These are phyloP conservation scores for Bos indicus DNA, from an alignment of 2,113 vertebrate genomes.

Conservation along the genomic window DNA sequence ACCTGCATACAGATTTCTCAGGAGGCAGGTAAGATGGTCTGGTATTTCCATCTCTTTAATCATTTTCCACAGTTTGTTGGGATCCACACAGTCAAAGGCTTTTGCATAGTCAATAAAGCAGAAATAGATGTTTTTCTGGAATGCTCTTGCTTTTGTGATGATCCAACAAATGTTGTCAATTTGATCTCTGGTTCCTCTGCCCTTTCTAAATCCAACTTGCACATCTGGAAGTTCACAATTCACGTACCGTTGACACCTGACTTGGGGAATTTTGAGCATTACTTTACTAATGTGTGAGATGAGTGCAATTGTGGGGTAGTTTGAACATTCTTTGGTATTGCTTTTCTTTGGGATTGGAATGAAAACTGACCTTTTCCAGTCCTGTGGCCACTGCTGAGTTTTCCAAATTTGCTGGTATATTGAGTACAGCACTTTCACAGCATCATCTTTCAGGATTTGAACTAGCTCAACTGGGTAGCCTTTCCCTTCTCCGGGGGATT, in stretches of 20 bases:
- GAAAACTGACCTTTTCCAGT: not conserved
- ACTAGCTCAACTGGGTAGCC: not conserved
- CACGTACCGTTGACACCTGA: not conserved
- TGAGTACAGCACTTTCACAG: not conserved
- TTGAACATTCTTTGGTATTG: not conserved
- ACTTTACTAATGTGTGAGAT: not conserved
- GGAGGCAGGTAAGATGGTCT: not conserved
- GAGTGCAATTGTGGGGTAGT: not conserved
- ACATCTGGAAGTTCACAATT: not conserved
- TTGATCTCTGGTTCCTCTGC: not conserved
- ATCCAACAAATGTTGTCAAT: not conserved
- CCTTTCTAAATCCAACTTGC: not conserved
- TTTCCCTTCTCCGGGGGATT: not conserved
- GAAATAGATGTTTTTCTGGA: not conserved
- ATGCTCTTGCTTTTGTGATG: rapidly evolving
- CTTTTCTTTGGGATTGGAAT: not conserved
- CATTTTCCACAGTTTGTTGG: not conserved
- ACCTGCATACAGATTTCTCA: not conserved
- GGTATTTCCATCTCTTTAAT: not conserved
- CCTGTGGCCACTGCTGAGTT: not conserved
- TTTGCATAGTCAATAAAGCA: not conserved
- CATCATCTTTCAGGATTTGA: not conserved
- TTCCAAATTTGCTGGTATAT: not conserved
- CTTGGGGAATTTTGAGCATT: not conserved
- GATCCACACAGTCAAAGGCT: not conserved